Evolutionary conservation across 2,888 invertebrate species (phyloP), one percentile per base, ranked within the genome.

Genomic region (Caenorhabditis virilis): DNA sequence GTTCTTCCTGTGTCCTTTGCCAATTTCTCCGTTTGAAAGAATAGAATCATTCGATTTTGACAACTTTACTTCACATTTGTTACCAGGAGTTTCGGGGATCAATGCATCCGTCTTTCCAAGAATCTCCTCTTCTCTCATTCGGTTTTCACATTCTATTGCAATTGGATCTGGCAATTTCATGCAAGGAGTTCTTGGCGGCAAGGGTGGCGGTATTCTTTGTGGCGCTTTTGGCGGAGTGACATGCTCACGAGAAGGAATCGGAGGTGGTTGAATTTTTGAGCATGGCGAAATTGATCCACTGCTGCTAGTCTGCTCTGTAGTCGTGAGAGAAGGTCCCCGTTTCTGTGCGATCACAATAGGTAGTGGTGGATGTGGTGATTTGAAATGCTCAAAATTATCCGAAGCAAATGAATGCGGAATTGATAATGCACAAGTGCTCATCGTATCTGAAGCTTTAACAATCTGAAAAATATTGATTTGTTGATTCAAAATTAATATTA

Each of bases 1-100:
- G 18, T 78, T 76, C 51, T 81, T 81, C 27, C 65, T 68, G 46
- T 81, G 81, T 20, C 78, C 79, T 16, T 74, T 68, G 18, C 56
- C 60, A 16, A 4, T 53, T 30, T 23, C 41, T 49, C 6, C 22
- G 2, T 25, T 33, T 23, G 48, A 48, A 3, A n/a, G n/a, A n/a
- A n/a, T 48, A 22, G 51, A 16, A 18, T 41, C 39, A 26, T 13
- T 50, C 15, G 48, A 48, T 50, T 50, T 27, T 2, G 39, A 27
- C 18, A 22, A 20, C 18, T 22, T 5, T 2, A 4, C 6, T 27
- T n/a, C n/a, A n/a, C n/a, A n/a, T 47, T n/a, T 23, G 22, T 48
- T 22, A 13, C 13, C 46, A 22, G 20, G 30, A 46, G 22, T 22
- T 30, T 33, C 46, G 2, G 46, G 22, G 16, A 46, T 23, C n/a